Percentiles rank a stretch among this genome's conserved stretches.
phyloP scores from a whole-genome alignment of 2,888 invertebrate species.

The Seira musarum region DNA sequence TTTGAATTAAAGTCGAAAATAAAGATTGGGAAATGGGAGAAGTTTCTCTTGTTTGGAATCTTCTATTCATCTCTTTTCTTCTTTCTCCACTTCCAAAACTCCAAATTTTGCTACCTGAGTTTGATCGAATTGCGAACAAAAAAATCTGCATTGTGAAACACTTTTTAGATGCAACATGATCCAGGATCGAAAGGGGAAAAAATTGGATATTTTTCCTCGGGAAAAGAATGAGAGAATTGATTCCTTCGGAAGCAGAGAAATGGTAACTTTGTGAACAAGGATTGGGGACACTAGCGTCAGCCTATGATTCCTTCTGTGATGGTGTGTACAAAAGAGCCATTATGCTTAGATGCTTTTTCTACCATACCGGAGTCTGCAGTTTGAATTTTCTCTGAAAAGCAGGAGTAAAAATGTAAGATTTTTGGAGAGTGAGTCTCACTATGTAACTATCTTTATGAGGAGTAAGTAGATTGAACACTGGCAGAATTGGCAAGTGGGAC shows the following conservation, averaged over 20 bases:
- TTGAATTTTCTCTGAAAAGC: not conserved
- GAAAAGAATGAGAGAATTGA: not conserved
- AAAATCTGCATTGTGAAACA: slow-evolving; percentile 9
- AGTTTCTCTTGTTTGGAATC: not conserved
- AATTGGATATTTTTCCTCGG: not conserved
- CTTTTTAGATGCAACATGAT: slow-evolving; percentile 5
- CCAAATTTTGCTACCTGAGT: not conserved
- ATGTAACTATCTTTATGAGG: not conserved
- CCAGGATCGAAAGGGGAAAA: not conserved
- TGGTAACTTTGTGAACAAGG: not conserved
- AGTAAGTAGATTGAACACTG: slow-evolving; percentile 20
- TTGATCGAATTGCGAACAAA: not conserved
- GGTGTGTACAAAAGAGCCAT: too few species aligned
- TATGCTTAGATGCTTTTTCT: not conserved
- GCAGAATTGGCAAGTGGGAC: slow-evolving; percentile 50
- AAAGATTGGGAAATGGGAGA: not conserved
- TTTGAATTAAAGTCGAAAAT: slow-evolving; percentile 2
- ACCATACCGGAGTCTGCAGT: not conserved
- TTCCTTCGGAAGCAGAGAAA: not conserved
- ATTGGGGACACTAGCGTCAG: not conserved
- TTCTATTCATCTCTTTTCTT: too few species aligned
- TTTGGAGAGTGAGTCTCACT: not conserved
- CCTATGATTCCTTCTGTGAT: too few species aligned
- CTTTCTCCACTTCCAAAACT: not conserved
- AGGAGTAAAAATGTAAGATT: slow-evolving; percentile 10